A percentile compares a stretch with the other conserved stretches of the same genome.
Conservation (phyloP, 2,888 invertebrate genomes). For the Limnephilus lunatus region DNA sequence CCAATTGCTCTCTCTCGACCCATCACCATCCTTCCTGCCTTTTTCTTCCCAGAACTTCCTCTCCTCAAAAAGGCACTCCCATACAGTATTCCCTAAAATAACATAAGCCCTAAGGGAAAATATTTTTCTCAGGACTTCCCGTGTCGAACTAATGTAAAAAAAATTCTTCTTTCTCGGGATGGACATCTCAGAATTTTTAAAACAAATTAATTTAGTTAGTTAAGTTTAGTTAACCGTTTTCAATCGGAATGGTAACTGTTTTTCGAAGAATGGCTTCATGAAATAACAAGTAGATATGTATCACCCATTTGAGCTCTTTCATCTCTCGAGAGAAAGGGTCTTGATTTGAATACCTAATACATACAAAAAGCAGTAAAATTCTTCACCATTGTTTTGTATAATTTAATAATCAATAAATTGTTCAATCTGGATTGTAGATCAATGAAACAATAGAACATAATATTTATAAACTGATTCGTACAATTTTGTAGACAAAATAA, state of each 20-base stretch:
- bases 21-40: too few species aligned
- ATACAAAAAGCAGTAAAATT: neutral
- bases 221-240: neutral
- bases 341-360: neutral
- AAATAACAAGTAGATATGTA: neutral
- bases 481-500: neutral
- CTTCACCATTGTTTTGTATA: neutral
- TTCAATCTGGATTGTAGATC: neutral
- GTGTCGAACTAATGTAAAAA: too few species aligned
- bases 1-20: too few species aligned
- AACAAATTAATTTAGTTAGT: neutral
- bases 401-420: neutral
- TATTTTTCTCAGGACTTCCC: too few species aligned
- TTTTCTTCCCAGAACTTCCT: too few species aligned
- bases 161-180: too few species aligned
- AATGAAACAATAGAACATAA: neutral
- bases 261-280: neutral
- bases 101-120: too few species aligned
- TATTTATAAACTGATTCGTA: neutral
- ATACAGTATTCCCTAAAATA: too few species aligned
- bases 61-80: too few species aligned
- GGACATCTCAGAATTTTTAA: too few species aligned
- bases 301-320: neutral
- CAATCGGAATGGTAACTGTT: neutral
- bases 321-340: neutral